Evolutionary conservation across 1,140 invertebrate genomes (phyloP), one percentile per base, ranked within the genome.

Genomic region (Bactericera cockerelli): DNA sequence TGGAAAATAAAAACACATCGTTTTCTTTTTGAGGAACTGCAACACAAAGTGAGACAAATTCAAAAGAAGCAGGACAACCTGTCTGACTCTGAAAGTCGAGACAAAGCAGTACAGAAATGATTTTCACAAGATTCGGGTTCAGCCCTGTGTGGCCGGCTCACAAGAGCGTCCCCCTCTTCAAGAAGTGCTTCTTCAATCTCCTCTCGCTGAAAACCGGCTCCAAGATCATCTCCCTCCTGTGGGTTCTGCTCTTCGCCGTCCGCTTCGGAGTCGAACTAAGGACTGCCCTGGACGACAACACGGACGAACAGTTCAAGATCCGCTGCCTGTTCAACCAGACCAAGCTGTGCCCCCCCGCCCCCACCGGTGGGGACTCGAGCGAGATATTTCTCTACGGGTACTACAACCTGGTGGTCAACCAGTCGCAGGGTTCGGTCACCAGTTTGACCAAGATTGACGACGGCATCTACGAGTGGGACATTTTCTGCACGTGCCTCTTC

Each of bases 181-280:
- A 49, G 42, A 49, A 49, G n/a, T 49, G 42, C 19, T 49, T 49
- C 42, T 49, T 49, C 42, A 49, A 49, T 49, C 42, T 49, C 22
- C 42, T 49, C 42, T 49, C 42, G 42, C 22, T 49, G 4, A 49
- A 49, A n/a, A 49, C 42, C 42, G 42, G 42, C 3, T 49, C 4
- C n/a, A 49, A 49, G 22, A 16, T 49, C 4, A 49, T 49, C n/a
- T 16, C 42, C 22, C 42, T 49, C 4, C 42, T 49, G 6, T 49
- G 42, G 42, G n/a, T 49, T 19, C 19, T 49, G 8, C 3, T 49
- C n/a, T 49, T 49, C 42, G 19, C n/a, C 42, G 42, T 49, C 6
- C n/a, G 6, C n/a, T 49, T 49, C 19, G 4, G 6, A 4, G 3
- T 49, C 19, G n/a, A 49, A n/a, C n/a, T 49, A 10, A 6, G 42